Evolutionary conservation across 2,113 vertebrate species (phyloP).

Genomic region (Leptocoma aspasia): DNA sequence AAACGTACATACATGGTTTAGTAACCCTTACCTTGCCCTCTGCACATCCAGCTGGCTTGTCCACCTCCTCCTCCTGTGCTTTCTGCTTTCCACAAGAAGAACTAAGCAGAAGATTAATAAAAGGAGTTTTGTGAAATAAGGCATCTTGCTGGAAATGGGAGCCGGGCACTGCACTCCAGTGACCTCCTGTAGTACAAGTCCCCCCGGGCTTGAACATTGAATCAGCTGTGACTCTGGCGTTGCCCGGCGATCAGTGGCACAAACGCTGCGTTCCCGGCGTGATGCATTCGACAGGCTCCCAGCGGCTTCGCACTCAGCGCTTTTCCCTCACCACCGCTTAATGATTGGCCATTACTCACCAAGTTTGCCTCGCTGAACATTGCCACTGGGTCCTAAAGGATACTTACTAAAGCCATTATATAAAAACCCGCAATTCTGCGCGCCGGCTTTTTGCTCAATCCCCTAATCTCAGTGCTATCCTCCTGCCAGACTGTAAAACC

Average conservation of each 20-base stretch:
- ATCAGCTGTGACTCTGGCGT: constrained; percentile 21
- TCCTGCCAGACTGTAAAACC: constrained; percentile 51
- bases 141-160: constrained; percentile 72
- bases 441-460: constrained; percentile 68
- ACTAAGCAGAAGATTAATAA: constrained; percentile 77
- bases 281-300: constrained; percentile 10
- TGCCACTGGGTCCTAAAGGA: constrained; percentile 60
- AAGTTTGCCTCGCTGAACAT: constrained; percentile 35
- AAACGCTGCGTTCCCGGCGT: not conserved
- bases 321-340: not conserved
- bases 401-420: constrained; percentile 66
- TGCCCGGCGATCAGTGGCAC: not conserved
- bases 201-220: constrained; percentile 59
- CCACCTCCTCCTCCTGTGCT: constrained; percentile 81
- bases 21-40: constrained; percentile 79
- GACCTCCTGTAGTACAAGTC: constrained; percentile 30
- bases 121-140: constrained; percentile 72
- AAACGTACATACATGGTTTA: rapidly evolving
- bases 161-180: constrained; percentile 62
- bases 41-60: constrained; percentile 72
- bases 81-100: constrained; percentile 79
- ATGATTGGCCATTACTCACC: constrained; percentile 62
- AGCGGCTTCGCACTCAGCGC: not conserved
- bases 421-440: constrained; percentile 50
- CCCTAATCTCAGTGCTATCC: constrained; percentile 63